Conservation (phyloP, 2,797 vertebrate species). For the Phoebastria nigripes region DNA sequence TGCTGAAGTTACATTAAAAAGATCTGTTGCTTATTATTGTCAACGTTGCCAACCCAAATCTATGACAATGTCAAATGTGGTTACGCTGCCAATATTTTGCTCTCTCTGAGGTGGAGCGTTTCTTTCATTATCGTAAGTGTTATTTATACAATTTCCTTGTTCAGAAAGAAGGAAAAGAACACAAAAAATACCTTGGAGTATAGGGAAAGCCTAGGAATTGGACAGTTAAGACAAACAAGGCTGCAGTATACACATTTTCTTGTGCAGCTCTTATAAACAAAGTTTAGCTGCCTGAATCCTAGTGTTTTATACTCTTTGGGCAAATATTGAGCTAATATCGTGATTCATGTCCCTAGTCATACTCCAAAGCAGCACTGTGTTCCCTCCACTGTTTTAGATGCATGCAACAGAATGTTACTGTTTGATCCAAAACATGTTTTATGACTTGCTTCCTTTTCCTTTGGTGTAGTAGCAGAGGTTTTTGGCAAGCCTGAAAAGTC, state of each 20-base stretch:
- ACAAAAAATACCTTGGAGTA: not conserved
- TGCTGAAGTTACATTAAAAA: not conserved
- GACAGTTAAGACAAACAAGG: not conserved
- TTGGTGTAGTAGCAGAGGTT: not conserved
- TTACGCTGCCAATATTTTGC: not conserved
- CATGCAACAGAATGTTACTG: slow-evolving; percentile 36
- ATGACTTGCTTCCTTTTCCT: not conserved
- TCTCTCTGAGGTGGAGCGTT: not conserved
- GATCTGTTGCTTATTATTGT: not conserved
- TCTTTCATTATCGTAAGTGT: not conserved
- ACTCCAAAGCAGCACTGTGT: slow-evolving; percentile 12
- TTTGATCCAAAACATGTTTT: slow-evolving; percentile 42
- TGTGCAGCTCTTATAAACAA: not conserved
- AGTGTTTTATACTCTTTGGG: slow-evolving; percentile 8
- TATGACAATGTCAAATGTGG: not conserved
- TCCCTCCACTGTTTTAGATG: slow-evolving; percentile 21
- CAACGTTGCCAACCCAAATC: not conserved
- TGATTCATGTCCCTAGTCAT: slow-evolving; percentile 34
- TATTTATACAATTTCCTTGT: not conserved
- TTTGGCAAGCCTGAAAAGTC: not conserved
- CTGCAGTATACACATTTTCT: not conserved
- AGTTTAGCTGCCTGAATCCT: slow-evolving; percentile 4
- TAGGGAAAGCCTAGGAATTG: not conserved
- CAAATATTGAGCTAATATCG: slow-evolving; percentile 39
- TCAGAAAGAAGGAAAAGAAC: not conserved